Evolutionary conservation across 2,113 vertebrate genomes (phyloP).

Genomic region (Sinosuthora webbiana): DNA sequence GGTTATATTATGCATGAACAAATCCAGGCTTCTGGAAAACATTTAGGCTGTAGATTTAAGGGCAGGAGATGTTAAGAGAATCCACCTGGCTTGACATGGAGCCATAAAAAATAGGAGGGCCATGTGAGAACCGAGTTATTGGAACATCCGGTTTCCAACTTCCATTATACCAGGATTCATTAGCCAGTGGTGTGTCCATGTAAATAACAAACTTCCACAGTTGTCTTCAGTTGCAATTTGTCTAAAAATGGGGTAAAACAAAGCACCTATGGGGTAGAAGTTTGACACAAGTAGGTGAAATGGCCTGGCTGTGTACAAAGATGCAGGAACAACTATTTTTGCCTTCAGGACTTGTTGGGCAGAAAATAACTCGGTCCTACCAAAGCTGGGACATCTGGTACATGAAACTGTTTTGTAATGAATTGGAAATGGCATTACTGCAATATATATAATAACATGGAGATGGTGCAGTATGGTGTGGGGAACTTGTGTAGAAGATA

Average conservation of each 20-base stretch:
- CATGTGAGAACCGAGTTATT: background rate
- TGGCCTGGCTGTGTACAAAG: background rate
- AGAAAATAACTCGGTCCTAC: slow-evolving; percentile 41
- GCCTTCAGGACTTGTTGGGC: slow-evolving; percentile 18
- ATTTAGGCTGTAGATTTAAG: background rate
- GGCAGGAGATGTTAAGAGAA: background rate
- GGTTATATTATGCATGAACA: background rate
- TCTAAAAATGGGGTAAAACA: background rate
- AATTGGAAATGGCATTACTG: slow-evolving; percentile 61
- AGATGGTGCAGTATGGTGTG: slow-evolving; percentile 50
- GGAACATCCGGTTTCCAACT: accelerated
- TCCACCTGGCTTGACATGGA: background rate
- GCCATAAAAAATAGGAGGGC: background rate
- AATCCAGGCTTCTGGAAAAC: background rate
- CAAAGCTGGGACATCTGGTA: slow-evolving; percentile 50
- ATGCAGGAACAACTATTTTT: background rate
- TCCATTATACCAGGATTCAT: background rate
- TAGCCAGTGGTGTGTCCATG: background rate
- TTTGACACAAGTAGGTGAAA: background rate
- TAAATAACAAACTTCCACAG: background rate
- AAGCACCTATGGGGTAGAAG: background rate
- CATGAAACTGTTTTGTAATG: slow-evolving; percentile 45
- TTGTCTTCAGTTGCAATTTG: background rate
- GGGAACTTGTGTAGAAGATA: slow-evolving; percentile 55
- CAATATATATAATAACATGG: slow-evolving; percentile 43